phyloP scores from a whole-genome alignment of 2,888 invertebrate genomes.

The Erebia epiphron region DNA sequence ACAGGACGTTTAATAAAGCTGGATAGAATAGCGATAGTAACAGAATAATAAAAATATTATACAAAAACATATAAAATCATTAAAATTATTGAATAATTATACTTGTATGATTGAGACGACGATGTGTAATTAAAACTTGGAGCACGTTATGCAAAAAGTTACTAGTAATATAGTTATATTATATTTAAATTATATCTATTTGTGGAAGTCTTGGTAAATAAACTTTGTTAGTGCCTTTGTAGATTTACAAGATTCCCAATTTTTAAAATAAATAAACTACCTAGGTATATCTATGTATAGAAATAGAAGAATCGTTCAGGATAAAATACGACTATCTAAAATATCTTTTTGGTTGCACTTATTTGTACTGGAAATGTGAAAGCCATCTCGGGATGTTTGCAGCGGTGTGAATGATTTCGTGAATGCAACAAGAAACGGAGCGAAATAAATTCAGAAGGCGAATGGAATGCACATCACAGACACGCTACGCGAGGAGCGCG shows the following conservation, averaged over 20 bases:
- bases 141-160: too few relatives aligned
- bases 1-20: slow-evolving; percentile 5
- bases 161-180: too few relatives aligned
- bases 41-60: background rate
- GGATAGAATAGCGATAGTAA: background rate
- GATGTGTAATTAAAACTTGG: too few relatives aligned
- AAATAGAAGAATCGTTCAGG: background rate
- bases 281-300: background rate
- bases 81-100: too few relatives aligned
- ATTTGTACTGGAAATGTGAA: slow-evolving; percentile 22
- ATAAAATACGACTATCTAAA: slow-evolving; percentile 4
- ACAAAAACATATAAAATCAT: background rate
- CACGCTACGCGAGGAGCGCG: slow-evolving; percentile 65
- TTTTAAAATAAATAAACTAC: background rate
- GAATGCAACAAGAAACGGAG: slow-evolving; percentile 56
- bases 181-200: too few relatives aligned
- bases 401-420: slow-evolving; percentile 57
- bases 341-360: slow-evolving; percentile 20
- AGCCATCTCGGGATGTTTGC: slow-evolving; percentile 22
- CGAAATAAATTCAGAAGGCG: slow-evolving; percentile 66
- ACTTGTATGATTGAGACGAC: too few relatives aligned
- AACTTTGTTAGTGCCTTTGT: too few relatives aligned
- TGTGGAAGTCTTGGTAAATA: too few relatives aligned
- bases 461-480: slow-evolving; percentile 69
- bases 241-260: background rate